Base-by-base conservation (phyloP, 2,113 vertebrate genomes). In the Myocastor coypus region DNA sequence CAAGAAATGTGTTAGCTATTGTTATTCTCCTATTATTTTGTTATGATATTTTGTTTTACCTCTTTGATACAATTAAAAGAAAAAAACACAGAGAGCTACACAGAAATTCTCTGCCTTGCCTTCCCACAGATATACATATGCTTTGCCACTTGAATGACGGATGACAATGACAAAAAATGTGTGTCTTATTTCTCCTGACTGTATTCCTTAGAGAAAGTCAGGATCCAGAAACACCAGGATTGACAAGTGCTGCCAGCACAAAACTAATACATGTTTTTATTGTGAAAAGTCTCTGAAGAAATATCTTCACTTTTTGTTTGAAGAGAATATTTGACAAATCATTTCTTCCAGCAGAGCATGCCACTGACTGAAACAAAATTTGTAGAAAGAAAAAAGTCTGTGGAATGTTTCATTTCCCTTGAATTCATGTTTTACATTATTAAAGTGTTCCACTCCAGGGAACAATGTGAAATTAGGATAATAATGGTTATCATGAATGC, bases 281-380 rank as follows among this genome's bases (percentile, higher is more conserved):
- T 81, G 7, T 66, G 73, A 94, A 78, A 87, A 91, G 63, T 68
- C 26, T 93, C 92, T 66, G n/a, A 96, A 89, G 37, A 17, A 68
- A 10, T 8, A 87, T 86, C 61, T 80, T 26, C 12, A 17, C 30
- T 30, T 3, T 86, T 92, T 73, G 55, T 57, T 89, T 10, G 26
- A 24, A 4, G 13, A 69, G 68, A 85, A 66, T 75, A 57, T 75
- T 50, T 91, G 59, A 80, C 80, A 86, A 83, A 55, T 89, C 66
- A 64, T 78, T 91, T 86, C 68, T 95, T 93, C 32, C 26, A 52
- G 37, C 24, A 92, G 40, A 94, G 28, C 7, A 66, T 68, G 19
- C n/a, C 11, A 68, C 40, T 59, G 7, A 68, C 28, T 64, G 42
- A 64, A 73, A 94, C 30, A 20, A 75, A 83, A 92, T 77, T 84